Conservation (phyloP, 2,888 invertebrate genomes). For the Sclerodermus sp. region DNA sequence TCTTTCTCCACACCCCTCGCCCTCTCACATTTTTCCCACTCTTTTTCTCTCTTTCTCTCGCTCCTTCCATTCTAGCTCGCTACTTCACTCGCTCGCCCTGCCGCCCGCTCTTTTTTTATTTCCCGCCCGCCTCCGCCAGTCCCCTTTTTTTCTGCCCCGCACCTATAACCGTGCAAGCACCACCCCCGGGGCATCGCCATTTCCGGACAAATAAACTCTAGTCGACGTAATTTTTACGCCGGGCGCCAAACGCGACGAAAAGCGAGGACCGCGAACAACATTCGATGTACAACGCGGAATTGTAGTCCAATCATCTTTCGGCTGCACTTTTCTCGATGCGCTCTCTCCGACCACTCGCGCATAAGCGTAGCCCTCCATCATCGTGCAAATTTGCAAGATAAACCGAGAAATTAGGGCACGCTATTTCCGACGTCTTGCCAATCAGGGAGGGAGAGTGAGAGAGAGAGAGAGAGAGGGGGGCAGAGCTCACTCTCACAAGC, state of each 20-base stretch:
- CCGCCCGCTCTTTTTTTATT: conserved; percentile 30
- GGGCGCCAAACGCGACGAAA: conserved; percentile 62
- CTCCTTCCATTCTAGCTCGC: conserved; percentile 3
- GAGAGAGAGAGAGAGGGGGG: no score
- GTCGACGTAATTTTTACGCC: conserved; percentile 72
- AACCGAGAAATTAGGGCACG: no score
- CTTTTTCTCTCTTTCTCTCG: conserved; percentile 4
- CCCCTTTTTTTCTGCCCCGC: conserved; percentile 51
- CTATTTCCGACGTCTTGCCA: no score
- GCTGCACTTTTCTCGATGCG: conserved; percentile 6
- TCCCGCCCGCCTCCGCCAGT: conserved; percentile 37
- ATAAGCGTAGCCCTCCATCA: neutral
- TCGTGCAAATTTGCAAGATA: no score
- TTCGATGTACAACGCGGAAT: conserved; percentile 40
- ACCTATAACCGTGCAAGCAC: conserved; percentile 53
- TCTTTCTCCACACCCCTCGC: conserved; percentile 14
- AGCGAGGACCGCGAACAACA: conserved; percentile 43
- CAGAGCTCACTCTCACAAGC: no score
- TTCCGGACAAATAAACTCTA: conserved; percentile 62
- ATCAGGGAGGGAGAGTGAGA: no score
- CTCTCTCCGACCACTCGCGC: neutral
- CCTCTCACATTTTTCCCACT: conserved; percentile 20
- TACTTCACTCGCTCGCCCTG: conserved; percentile 21
- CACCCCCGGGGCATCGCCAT: conserved; percentile 56
- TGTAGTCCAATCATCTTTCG: conserved; percentile 12